These are phyloP conservation scores for Nylanderia fulva DNA, from an alignment of 1,140 invertebrate genomes.

Conservation along the genomic window DNA sequence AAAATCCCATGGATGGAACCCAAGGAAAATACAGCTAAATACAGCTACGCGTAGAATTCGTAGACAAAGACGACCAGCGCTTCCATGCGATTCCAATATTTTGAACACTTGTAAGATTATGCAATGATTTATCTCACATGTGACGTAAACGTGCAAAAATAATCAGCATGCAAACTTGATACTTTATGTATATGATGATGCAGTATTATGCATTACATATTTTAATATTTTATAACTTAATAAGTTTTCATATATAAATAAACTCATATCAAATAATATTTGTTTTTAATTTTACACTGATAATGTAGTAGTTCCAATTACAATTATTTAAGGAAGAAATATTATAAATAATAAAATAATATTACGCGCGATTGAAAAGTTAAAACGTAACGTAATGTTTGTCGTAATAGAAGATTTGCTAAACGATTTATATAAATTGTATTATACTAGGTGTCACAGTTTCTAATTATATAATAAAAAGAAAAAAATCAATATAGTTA, in stretches of 20 bases:
- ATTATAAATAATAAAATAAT: neutral
- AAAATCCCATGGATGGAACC: neutral
- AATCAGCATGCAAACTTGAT: neutral
- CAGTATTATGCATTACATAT: neutral
- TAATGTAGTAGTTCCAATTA: neutral
- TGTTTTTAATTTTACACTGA: neutral
- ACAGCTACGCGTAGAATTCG: neutral
- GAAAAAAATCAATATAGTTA: no score
- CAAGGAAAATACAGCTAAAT: neutral
- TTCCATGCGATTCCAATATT: neutral
- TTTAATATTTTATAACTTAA: conserved; percentile 22
- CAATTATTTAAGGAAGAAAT: neutral
- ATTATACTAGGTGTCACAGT: neutral
- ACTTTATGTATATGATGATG: neutral
- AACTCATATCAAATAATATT: neutral
- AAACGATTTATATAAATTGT: conserved; percentile 18
- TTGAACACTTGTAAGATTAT: conserved; percentile 1
- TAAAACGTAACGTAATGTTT: neutral
- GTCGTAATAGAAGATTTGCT: neutral
- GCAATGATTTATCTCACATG: neutral
- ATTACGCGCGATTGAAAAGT: neutral
- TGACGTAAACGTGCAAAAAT: conserved; percentile 3
- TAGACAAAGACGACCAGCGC: neutral
- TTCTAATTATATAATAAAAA: no score
- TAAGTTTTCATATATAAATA: conserved; percentile 1